Evolutionary conservation across 2,797 vertebrate genomes (phyloP).

Genomic region (Bradypus variegatus): DNA sequence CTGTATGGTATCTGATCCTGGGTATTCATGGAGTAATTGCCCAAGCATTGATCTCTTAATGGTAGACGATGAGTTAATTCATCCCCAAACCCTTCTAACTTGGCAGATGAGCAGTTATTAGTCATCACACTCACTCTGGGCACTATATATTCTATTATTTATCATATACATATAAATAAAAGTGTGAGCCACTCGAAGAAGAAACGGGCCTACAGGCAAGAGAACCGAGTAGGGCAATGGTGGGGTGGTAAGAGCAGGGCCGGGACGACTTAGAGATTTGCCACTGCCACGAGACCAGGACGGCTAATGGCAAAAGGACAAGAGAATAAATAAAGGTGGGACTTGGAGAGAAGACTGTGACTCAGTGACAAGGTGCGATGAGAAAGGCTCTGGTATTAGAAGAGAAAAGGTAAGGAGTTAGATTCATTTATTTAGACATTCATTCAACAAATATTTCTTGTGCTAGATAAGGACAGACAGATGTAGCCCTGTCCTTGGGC

Average conservation of each 20-base stretch:
- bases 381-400: background rate
- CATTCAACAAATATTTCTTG: background rate
- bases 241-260: background rate
- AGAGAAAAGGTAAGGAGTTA: background rate
- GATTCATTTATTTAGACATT: background rate
- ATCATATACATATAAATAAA: slow-evolving; percentile 62
- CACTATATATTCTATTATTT: slow-evolving; percentile 62
- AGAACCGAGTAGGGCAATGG: background rate
- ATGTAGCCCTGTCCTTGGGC: background rate
- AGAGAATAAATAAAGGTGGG: background rate
- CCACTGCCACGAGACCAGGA: background rate
- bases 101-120: slow-evolving; percentile 53
- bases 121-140: slow-evolving; percentile 33
- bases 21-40: slow-evolving; percentile 42
- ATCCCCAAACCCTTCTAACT: slow-evolving; percentile 51
- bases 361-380: background rate
- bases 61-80: slow-evolving; percentile 54
- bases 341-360: background rate
- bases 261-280: background rate
- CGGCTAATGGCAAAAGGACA: background rate
- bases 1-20: slow-evolving; percentile 30
- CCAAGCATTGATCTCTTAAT: slow-evolving; percentile 57
- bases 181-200: slow-evolving; percentile 41
- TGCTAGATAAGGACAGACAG: background rate
- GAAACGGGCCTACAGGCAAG: background rate